Conservation (phyloP, 2,113 vertebrate genomes). For the Aythya baeri region DNA sequence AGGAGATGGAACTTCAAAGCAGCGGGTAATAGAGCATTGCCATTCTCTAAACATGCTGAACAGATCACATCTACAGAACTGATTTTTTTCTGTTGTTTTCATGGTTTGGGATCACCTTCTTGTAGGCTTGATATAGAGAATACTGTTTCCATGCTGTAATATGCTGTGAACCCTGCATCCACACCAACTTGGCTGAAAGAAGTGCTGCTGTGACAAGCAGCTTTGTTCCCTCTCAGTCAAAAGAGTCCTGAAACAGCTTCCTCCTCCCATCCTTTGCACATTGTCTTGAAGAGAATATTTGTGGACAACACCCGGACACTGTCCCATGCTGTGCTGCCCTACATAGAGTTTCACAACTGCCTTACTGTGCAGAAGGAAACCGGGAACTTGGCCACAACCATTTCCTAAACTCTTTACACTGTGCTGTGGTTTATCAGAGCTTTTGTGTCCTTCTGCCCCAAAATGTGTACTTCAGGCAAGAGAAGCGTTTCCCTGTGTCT, state of each 20-base stretch:
- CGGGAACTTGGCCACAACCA: not conserved
- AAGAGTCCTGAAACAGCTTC: not conserved
- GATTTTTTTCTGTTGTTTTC: not conserved
- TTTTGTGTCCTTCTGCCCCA: slow-evolving; percentile 4
- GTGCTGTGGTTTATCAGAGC: slow-evolving; percentile 5
- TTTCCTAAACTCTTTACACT: slow-evolving; percentile 21
- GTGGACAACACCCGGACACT: not conserved
- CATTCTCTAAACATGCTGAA: not conserved
- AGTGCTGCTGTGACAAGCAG: not conserved
- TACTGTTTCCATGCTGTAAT: not conserved
- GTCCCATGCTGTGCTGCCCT: slow-evolving; percentile 18
- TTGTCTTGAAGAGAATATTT: not conserved
- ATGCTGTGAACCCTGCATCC: not conserved
- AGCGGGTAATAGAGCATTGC: not conserved
- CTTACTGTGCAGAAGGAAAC: slow-evolving; percentile 23
- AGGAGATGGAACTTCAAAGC: not conserved
- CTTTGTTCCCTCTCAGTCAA: not conserved
- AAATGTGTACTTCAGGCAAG: not conserved
- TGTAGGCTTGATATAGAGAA: not conserved
- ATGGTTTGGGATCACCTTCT: not conserved
- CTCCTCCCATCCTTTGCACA: not conserved
- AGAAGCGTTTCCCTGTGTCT: not conserved
- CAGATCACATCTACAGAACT: not conserved
- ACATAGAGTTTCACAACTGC: slow-evolving; percentile 21
- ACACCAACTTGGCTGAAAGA: not conserved